A percentile compares a stretch with the other conserved stretches of the same genome.
phyloP scores from a whole-genome alignment of 2,797 vertebrate genomes.

The Hypotaenidia okinawae region DNA sequence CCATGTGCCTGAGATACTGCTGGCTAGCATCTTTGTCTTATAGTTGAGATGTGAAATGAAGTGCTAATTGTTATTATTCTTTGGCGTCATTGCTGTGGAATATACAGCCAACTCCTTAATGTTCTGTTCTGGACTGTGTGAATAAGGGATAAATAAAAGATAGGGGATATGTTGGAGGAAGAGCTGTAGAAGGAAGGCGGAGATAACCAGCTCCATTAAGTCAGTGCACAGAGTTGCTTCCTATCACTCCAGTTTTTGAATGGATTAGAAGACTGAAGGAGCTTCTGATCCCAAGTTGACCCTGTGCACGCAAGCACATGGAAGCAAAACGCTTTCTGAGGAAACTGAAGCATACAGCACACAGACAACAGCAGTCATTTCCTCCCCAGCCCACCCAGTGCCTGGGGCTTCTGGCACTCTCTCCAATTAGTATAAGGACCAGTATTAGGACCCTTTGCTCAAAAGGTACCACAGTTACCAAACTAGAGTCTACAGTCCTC shows the following conservation, averaged over 20 bases:
- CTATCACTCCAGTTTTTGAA: not conserved
- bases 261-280: not conserved
- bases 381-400: not conserved
- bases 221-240: not conserved
- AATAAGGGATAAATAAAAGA: not conserved
- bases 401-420: not conserved
- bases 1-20: conserved; percentile 27
- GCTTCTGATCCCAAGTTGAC: not conserved
- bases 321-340: not conserved
- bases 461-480: not conserved
- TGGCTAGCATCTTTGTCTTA: conserved; percentile 32
- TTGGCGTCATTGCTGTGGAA: conserved; percentile 27
- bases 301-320: not conserved
- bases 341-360: not conserved
- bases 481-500: not conserved
- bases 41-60: conserved; percentile 46
- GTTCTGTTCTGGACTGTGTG: not conserved
- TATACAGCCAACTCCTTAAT: conserved; percentile 25
- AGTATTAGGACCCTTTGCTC: not conserved
- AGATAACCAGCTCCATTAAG: not conserved
- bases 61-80: conserved; percentile 54
- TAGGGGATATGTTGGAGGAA: not conserved
- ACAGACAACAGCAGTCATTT: not conserved
- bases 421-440: not conserved
- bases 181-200: not conserved